Conservation (phyloP, 64 coral and sea anemone species). For the Anthopleura sola region DNA sequence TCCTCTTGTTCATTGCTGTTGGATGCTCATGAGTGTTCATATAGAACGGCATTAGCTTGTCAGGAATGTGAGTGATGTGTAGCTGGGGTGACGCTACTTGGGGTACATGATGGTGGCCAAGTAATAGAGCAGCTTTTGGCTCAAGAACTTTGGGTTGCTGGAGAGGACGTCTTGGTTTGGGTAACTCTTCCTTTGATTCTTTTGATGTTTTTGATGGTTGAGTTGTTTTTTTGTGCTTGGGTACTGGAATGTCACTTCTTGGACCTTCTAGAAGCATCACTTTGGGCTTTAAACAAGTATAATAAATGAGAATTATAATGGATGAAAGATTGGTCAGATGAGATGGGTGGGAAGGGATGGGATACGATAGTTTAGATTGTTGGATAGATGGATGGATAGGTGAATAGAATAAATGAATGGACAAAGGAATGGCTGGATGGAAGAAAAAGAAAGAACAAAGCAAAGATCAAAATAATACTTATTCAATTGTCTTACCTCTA, state of each 20-base stretch:
- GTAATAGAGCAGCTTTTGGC: conserved; percentile 73
- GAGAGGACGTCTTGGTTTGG: conserved; percentile 60
- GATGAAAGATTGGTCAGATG: no score
- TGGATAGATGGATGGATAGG: no score
- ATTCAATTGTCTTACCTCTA: conserved; percentile 65
- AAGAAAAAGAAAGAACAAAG: no score
- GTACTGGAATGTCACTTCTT: conserved; percentile 6
- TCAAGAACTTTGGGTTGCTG: conserved; percentile 89
- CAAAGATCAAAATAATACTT: no score
- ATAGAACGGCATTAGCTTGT: conserved; percentile 83
- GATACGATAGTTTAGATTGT: neutral
- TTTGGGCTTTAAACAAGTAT: conserved; percentile 45
- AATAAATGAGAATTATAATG: neutral
- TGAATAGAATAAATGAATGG: neutral
- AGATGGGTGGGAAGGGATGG: neutral
- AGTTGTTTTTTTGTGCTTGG: conserved; percentile 31
- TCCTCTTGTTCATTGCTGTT: conserved; percentile 31
- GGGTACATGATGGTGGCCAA: conserved; percentile 84
- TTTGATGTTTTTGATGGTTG: conserved; percentile 23
- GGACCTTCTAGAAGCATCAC: conserved; percentile 84
- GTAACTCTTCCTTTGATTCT: conserved; percentile 49
- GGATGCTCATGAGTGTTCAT: conserved; percentile 63
- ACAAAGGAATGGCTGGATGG: neutral
- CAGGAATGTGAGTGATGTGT: conserved; percentile 81
- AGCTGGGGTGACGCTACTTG: conserved; percentile 67